phyloP scores from a whole-genome alignment of 2,888 invertebrate genomes.

The Luperina nickerlii region DNA sequence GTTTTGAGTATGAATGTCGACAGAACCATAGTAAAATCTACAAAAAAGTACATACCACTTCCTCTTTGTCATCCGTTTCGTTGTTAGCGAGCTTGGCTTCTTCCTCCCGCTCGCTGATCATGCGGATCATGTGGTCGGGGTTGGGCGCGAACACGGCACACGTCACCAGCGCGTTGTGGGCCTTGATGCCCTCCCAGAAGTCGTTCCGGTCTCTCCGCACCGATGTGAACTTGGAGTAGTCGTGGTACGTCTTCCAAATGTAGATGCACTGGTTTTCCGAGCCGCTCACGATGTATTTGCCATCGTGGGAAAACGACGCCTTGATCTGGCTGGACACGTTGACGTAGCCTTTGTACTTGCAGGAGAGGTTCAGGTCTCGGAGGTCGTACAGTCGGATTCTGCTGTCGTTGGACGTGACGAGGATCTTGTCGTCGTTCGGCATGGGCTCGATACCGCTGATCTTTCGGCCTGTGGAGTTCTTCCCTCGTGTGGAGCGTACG shows the following conservation, averaged over 20 bases:
- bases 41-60: slow-evolving; percentile 75
- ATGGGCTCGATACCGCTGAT: slow-evolving; percentile 99
- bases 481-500: slow-evolving; percentile 98
- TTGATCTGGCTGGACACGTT: slow-evolving; percentile 99
- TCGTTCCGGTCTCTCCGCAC: slow-evolving; percentile 98
- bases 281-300: slow-evolving; percentile 98
- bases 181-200: slow-evolving; percentile 97
- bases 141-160: slow-evolving; percentile 99
- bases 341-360: slow-evolving; percentile 97
- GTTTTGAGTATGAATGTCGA: background rate
- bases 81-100: slow-evolving; percentile 74
- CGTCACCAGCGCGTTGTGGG: slow-evolving; percentile 98
- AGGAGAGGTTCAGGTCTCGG: slow-evolving; percentile 97
- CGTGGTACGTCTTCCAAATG: slow-evolving; percentile 99
- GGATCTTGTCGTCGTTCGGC: slow-evolving; percentile 98
- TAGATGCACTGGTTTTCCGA: slow-evolving; percentile 99
- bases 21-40: background rate
- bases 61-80: slow-evolving; percentile 73
- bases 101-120: slow-evolving; percentile 91
- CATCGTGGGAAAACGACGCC: slow-evolving; percentile 99
- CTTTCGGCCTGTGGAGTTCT: slow-evolving; percentile 98
- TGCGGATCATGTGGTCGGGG: slow-evolving; percentile 96
- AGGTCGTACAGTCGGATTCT: slow-evolving; percentile 98
- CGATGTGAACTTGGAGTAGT: slow-evolving; percentile 98
- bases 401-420: slow-evolving; percentile 99